Evolutionary conservation across 2,797 vertebrate genomes (phyloP).

Genomic region (Enteromius paludinosus): DNA sequence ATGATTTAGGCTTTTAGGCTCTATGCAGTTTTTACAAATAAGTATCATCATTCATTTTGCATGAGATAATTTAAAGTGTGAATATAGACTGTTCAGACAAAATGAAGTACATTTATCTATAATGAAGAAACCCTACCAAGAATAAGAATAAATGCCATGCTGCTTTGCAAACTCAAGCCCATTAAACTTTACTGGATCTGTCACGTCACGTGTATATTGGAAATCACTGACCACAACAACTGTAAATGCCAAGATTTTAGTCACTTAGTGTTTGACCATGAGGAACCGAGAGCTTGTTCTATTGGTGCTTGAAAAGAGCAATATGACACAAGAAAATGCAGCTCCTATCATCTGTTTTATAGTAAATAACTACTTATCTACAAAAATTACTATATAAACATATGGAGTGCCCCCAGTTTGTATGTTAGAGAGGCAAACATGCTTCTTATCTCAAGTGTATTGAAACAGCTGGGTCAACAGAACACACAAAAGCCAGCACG

Average conservation of each 20-base stretch:
- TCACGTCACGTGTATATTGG: neutral
- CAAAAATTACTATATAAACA: neutral
- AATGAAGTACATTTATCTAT: neutral
- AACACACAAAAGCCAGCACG: neutral
- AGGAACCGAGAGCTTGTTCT: neutral
- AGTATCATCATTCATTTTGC: neutral
- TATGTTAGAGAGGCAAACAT: constrained; percentile 62
- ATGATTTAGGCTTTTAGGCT: neutral
- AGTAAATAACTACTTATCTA: constrained; percentile 37
- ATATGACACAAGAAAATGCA: neutral
- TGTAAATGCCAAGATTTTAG: neutral
- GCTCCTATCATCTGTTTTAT: constrained; percentile 16
- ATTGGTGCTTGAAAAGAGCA: neutral
- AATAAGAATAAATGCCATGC: neutral
- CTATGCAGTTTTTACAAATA: neutral
- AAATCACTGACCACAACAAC: neutral
- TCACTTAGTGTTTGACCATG: neutral
- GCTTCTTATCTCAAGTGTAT: constrained; percentile 57
- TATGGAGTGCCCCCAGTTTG: constrained; percentile 11
- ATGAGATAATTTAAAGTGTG: neutral
- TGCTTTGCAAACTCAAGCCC: neutral
- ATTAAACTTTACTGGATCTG: neutral
- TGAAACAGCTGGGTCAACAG: constrained; percentile 47
- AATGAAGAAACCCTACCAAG: neutral
- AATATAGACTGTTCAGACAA: neutral